Evolutionary conservation across 2,797 vertebrate species (phyloP), one percentile per base, ranked within the genome.

Genomic region (Chiroxiphia lanceolata): DNA sequence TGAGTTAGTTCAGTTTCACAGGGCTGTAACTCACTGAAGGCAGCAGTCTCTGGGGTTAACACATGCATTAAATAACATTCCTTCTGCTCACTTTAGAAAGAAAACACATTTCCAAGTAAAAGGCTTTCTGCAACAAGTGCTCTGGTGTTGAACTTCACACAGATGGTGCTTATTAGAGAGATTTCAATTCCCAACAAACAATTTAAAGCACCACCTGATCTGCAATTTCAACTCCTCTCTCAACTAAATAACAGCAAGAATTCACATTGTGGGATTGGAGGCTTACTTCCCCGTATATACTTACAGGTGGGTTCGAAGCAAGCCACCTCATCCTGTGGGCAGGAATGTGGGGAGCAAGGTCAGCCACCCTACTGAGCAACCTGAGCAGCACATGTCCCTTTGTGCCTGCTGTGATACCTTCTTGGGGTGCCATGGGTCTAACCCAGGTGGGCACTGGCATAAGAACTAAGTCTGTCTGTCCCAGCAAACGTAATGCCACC

Each of bases 101-200:
- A 65, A 87, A 84, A 38, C 27, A 65, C 11, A 17, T 70, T 89
- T 91, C 36, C 36, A 85, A 85, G 60, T 14, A 34, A 64, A 83
- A 79, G 16, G 15, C 33, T 87, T 67, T 56, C 60, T 80, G 27
- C 21, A 63, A 59, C 57, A 72, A 38, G 48, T 87, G 36, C 36
- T 74, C 64, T 83, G 75, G 68, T 83, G n/a, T 51, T 77, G 60
- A 67, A 40, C n/a, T 79, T 84, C 47, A 48, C 75, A 71, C 47
- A 82, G 42, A 69, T 79, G 70, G 64, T 60, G 31, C 51, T 92
- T 84, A 60, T 65, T 77, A 79, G 74, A 70, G 67, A 80, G 27
- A 63, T 50, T 82, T 69, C n/a, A 67, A 47, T 70, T 92, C 44
- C 71, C 70, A 65, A n/a, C 15, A 59, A 91, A 54, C 50, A 61